Conservation (phyloP, 2,888 invertebrate genomes). For the Ormyrus nitidulus region DNA sequence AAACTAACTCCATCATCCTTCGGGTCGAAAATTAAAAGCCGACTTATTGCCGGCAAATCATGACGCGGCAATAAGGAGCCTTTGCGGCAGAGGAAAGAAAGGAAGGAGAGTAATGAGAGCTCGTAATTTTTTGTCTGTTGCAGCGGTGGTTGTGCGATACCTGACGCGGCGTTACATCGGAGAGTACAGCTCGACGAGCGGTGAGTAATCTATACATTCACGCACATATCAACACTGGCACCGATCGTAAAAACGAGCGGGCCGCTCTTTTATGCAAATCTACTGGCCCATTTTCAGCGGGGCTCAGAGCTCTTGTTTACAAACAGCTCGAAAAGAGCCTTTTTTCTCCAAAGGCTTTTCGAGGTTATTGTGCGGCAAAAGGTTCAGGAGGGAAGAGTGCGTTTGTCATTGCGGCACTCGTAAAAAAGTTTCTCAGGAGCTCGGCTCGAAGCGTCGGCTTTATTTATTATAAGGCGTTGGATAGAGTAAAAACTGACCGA, state of each 20-base stretch:
- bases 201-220: slow-evolving; percentile 76
- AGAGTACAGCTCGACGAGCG: slow-evolving; percentile 88
- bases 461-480: slow-evolving; percentile 20
- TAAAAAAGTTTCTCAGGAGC: not conserved
- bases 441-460: slow-evolving; percentile 18
- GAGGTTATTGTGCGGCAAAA: too few relatives aligned
- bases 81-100: not conserved
- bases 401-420: not conserved
- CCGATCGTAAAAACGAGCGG: not conserved
- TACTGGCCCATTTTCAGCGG: slow-evolving; percentile 22
- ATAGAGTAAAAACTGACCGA: slow-evolving; percentile 20
- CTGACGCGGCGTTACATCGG: slow-evolving; percentile 88
- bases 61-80: slow-evolving; percentile 2
- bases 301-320: not conserved
- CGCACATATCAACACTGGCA: too few relatives aligned
- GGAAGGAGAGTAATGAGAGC: slow-evolving; percentile 12
- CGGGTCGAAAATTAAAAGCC: slow-evolving; percentile 37
- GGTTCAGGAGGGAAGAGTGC: too few relatives aligned
- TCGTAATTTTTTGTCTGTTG: slow-evolving; percentile 74
- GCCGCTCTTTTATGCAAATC: slow-evolving; percentile 4
- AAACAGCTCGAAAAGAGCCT: too few relatives aligned
- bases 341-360: too few relatives aligned
- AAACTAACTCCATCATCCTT: too few relatives aligned
- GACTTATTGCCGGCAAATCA: slow-evolving; percentile 32
- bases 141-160: slow-evolving; percentile 88